Evolutionary conservation across 2,888 invertebrate genomes (phyloP), one percentile per base, ranked within the genome.

Genomic region (Smittia aterrima): DNA sequence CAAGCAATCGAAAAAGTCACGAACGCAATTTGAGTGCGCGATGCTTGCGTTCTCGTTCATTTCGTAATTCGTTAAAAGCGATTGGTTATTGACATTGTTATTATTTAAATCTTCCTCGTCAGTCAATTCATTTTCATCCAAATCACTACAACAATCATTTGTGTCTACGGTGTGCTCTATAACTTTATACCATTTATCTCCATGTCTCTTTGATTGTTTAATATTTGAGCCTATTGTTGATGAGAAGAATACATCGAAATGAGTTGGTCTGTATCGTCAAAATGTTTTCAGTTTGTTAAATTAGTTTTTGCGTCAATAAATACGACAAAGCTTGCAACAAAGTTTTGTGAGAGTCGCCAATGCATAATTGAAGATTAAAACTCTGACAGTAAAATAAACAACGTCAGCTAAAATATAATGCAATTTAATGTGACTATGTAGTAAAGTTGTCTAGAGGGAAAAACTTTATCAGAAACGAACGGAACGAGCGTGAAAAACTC

Each of bases 171-270:
- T 54, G 70, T 71, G 53, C 16, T 71, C 70, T 27, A 71, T 54
- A 54, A 54, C 40, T 72, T 62, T 72, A 62, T 72, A 72, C 72
- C 70, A 70, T 54, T 72, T 62, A 40, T 62, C 62, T 38, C 72
- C 72, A 40, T 72, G 62, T 25, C 18, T 24, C 64, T 64, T 24
- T 24, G 27, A 9, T 22, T 62, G 58, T 38, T 40, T 72, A 20
- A 16, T 7, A 40, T 62, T 72, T 72, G 72, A 62, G 72, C 72
- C 72, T 72, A 72, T 38, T 20, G 25, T 16, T 70, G 47, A 40
- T 16, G 22, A 47, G 16, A 20, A 70, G 16, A 40, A 27, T 16
- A 27, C 24, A 1, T 62, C 20, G 16, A 7, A 47, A 4, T 38
- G 6, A 38, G 38, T 38, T 38, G 38, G n/a, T n/a, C n/a, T n/a